A percentile compares a stretch with the other conserved stretches of the same genome.
Conservation (phyloP, 2,888 invertebrate species). For the Plagodis pulveraria region DNA sequence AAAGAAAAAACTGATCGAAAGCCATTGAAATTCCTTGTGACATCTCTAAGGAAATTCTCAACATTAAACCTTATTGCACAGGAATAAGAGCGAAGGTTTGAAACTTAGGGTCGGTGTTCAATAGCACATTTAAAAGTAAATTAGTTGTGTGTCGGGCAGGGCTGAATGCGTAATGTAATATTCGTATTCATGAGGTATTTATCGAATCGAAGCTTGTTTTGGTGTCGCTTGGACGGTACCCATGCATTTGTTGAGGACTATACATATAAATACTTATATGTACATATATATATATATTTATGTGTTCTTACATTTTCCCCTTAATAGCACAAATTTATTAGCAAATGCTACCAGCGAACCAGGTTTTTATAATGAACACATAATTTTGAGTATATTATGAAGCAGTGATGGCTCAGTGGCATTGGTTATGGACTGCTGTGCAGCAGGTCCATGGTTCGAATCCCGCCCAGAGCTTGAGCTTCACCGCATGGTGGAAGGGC, state of each 20-base stretch:
- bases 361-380: no score
- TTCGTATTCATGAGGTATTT: slow-evolving; percentile 78
- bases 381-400: no score
- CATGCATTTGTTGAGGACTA: slow-evolving; percentile 4
- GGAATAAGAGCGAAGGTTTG: slow-evolving; percentile 28
- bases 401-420: no score
- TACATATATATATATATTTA: no score
- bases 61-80: slow-evolving; percentile 9
- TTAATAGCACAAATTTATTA: not conserved
- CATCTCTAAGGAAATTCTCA: not conserved
- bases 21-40: slow-evolving; percentile 12
- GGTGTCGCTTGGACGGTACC: slow-evolving; percentile 6
- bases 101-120: slow-evolving; percentile 8
- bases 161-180: slow-evolving; percentile 71
- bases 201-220: slow-evolving; percentile 43
- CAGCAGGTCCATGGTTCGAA: no score
- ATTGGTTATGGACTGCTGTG: no score
- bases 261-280: not conserved
- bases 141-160: slow-evolving; percentile 48
- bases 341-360: no score
- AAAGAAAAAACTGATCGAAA: slow-evolving; percentile 15
- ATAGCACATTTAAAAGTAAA: slow-evolving; percentile 47
- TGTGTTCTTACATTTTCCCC: not conserved
- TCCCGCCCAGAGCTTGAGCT: no score
- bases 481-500: no score